Base-by-base conservation (phyloP, 1,140 invertebrate genomes). In the Drosophila littoralis region DNA sequence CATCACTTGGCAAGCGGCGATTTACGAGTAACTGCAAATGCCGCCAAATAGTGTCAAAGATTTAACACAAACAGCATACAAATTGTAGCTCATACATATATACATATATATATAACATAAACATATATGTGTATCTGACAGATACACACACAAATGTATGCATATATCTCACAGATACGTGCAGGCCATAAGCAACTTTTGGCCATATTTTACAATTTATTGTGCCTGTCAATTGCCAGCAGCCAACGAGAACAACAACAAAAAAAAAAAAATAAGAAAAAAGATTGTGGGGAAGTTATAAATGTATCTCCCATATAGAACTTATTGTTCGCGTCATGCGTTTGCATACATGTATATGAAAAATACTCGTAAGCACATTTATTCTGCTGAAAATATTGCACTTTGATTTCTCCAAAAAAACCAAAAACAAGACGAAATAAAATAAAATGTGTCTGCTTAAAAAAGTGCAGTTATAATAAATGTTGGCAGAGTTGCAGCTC, bases 121-220 rank as follows among this genome's bases (percentile, higher is more conserved):
- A 22, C 3, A 22, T 86, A 9, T 42, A 58, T 43, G 28, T 46
- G 59, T 55, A 63, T 51, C 45, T 70, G 58, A 38, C 66, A 64
- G 42, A 54, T 38, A 45, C 58, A 48, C 33, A 32, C 55, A 68
- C 10, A 32, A 28, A 60, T n/a, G 15, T n/a, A 35, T 33, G 28
- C 65, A 58, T 36, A 12, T 46, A 48, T 60, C 28, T 42, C 17
- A 55, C 28, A 59, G 28, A 43, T 22, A 67, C 48, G 45, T 64
- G 58, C 43, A 12, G 10, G 57, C 54, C 52, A 75, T 71, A 71
- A 75, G 68, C 60, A 48, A 75, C 59, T 79, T 79, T 79, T 75
- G 77, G 65, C 73, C 79, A 89, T 88, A 88, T 83, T 79, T 88
- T 63, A 83, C 79, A 88, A 83, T 88, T 88, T 88, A 88, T 88